Percentiles rank a stretch among this genome's conserved stretches.
Conservation (phyloP, 2,113 vertebrate species). For the Nyctibius bracteatus region DNA sequence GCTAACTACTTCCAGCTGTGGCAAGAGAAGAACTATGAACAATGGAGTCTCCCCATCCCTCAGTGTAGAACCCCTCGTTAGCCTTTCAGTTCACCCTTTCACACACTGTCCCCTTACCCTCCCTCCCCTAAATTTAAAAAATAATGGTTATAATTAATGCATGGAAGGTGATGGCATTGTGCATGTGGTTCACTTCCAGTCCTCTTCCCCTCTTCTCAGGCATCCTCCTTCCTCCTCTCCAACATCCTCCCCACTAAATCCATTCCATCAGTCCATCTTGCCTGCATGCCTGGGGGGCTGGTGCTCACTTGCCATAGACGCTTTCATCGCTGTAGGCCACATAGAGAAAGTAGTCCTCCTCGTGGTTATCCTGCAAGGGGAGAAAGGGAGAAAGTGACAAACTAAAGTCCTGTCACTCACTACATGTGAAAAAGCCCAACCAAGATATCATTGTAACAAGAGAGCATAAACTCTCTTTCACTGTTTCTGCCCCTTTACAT, state of each 20-base stretch:
- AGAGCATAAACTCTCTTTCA: background rate
- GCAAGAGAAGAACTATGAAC: background rate
- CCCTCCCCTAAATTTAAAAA: conserved; percentile 48
- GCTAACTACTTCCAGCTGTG: background rate
- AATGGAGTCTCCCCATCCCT: background rate
- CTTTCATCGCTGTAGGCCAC: conserved; percentile 98
- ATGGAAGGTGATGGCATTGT: conserved; percentile 64
- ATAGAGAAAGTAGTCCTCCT: conserved; percentile 97
- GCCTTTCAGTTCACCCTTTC: background rate
- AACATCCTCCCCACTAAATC: background rate
- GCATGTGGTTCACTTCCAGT: conserved; percentile 56
- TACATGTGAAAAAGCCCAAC: background rate
- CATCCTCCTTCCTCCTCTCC: conserved; percentile 34
- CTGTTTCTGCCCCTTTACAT: background rate
- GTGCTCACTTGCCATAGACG: conserved; percentile 90
- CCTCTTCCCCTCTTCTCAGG: conserved; percentile 50
- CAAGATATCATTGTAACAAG: background rate
- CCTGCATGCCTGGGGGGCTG: conserved; percentile 4
- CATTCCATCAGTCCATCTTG: conserved; percentile 51
- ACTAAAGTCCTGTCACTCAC: background rate
- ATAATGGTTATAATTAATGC: conserved; percentile 56
- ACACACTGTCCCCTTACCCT: background rate
- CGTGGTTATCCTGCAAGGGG: conserved; percentile 88
- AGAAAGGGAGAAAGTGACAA: background rate
- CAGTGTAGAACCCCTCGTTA: background rate